These are phyloP conservation scores for Echeneis naucrates DNA, from an alignment of 2,797 vertebrate genomes.

Conservation along the genomic window DNA sequence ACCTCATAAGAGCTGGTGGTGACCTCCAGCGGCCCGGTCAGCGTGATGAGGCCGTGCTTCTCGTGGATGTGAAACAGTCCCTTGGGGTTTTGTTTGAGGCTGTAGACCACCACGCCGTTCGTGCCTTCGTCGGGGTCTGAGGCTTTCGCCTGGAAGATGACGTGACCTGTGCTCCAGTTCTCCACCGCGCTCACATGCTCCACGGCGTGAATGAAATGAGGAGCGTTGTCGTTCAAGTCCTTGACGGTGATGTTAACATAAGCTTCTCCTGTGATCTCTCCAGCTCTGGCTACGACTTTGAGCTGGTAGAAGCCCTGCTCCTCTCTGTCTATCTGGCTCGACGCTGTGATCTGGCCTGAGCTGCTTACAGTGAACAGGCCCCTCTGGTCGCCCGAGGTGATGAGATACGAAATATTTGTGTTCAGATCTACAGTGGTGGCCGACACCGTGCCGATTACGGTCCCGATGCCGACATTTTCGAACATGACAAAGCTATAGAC, in stretches of 20 bases:
- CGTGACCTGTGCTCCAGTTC: constrained; percentile 95
- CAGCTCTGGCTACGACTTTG: constrained; percentile 93
- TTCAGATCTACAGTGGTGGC: constrained; percentile 95
- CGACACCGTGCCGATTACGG: constrained; percentile 91
- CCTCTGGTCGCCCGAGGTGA: constrained; percentile 94
- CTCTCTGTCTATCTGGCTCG: constrained; percentile 92
- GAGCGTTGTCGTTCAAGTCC: constrained; percentile 97
- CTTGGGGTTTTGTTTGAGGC: constrained; percentile 93
- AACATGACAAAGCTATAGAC: constrained; percentile 97
- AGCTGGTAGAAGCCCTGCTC: constrained; percentile 95
- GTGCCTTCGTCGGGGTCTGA: constrained; percentile 93
- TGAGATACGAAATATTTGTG: constrained; percentile 95
- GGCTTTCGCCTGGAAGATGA: constrained; percentile 94
- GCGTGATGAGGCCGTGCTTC: constrained; percentile 90
- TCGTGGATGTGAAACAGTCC: constrained; percentile 91
- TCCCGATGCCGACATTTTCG: constrained; percentile 92
- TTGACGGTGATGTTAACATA: constrained; percentile 95
- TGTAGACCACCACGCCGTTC: constrained; percentile 92
- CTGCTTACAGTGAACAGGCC: constrained; percentile 90
- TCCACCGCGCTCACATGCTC: constrained; percentile 96
- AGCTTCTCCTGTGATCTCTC: constrained; percentile 91
- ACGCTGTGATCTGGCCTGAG: constrained; percentile 89
- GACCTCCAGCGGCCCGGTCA: constrained; percentile 90
- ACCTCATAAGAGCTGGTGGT: constrained; percentile 93
- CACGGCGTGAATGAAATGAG: constrained; percentile 89